These are phyloP conservation scores for Amorpha juglandis DNA, from an alignment of 2,888 invertebrate species.

Conservation along the genomic window DNA sequence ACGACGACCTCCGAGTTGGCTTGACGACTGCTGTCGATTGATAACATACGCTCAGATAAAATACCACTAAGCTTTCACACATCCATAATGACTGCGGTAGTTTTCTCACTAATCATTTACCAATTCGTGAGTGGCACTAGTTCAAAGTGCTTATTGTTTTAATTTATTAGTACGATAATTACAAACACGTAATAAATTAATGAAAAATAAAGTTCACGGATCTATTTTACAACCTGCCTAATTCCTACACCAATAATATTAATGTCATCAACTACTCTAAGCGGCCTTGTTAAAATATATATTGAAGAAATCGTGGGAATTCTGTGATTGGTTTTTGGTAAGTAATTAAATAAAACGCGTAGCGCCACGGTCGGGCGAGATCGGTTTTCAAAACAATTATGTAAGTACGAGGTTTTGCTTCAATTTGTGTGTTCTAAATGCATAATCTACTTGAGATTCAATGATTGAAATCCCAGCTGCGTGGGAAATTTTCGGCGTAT, in stretches of 20 bases:
- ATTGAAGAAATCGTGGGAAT: slow-evolving; percentile 23
- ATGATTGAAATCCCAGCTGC: background rate
- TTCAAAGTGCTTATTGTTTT: no score
- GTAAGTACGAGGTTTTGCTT: background rate
- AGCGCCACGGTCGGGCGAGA: background rate
- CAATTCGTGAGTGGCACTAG: no score
- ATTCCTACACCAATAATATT: background rate
- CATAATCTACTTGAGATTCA: background rate
- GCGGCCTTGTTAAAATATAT: slow-evolving; percentile 8
- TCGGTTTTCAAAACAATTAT: slow-evolving; percentile 10
- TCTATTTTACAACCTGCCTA: background rate
- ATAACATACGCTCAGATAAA: no score
- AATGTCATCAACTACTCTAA: background rate
- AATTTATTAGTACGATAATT: no score
- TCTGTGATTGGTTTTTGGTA: slow-evolving; percentile 13
- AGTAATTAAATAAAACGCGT: slow-evolving; percentile 2
- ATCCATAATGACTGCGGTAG: no score
- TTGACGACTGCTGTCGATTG: no score
- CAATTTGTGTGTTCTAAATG: background rate
- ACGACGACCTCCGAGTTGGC: no score
- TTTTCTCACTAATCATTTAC: no score
- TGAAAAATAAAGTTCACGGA: background rate
- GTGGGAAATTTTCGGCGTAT: background rate
- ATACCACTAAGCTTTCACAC: no score
- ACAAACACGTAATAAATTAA: no score